Evolutionary conservation across 1,140 invertebrate genomes (phyloP).

Genomic region (Maconellicoccus hirsutus): DNA sequence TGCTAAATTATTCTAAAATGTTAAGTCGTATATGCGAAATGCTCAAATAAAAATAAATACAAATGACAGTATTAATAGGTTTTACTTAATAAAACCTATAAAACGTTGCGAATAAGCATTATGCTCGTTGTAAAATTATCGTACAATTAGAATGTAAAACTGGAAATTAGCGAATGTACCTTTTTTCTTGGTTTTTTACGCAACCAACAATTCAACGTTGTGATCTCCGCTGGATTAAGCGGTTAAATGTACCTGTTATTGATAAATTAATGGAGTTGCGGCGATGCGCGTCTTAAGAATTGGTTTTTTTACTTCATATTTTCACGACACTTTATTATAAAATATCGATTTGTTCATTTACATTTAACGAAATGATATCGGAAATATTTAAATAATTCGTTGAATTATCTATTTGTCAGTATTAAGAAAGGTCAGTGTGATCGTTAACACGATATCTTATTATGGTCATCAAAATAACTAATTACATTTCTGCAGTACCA

Average conservation of each 20-base stretch:
- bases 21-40: neutral
- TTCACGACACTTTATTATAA: no score
- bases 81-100: constrained; percentile 5
- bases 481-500: no score
- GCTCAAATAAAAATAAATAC: constrained; percentile 6
- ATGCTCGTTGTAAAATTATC: neutral
- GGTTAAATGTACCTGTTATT: neutral
- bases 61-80: neutral
- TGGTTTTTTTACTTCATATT: neutral
- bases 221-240: neutral
- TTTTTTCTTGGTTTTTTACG: neutral
- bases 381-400: no score
- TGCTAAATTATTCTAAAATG: neutral
- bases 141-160: constrained; percentile 9
- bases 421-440: no score
- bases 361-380: no score
- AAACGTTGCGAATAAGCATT: neutral
- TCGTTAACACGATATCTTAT: no score
- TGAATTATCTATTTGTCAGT: no score
- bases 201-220: neutral
- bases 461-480: no score
- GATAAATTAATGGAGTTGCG: neutral
- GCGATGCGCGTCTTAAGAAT: neutral
- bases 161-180: neutral
- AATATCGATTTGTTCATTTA: no score